Evolutionary conservation across 1,140 invertebrate genomes (phyloP).

Genomic region (Luehdorfia chinensis): DNA sequence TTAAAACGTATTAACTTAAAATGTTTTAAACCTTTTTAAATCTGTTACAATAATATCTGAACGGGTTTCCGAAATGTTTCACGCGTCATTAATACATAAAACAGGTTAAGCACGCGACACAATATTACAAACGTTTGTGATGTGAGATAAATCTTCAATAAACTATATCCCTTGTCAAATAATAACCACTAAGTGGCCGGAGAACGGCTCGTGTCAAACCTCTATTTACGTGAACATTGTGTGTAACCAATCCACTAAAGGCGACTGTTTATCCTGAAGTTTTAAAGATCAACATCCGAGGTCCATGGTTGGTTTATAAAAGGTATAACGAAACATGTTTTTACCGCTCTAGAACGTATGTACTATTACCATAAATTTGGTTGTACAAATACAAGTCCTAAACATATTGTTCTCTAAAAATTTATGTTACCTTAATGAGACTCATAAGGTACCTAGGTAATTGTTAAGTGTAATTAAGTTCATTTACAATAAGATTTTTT

Average conservation of each 20-base stretch:
- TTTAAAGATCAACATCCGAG: constrained; percentile 56
- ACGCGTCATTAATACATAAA: constrained; percentile 20
- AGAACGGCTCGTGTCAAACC: constrained; percentile 58
- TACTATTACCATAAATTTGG: constrained; percentile 1
- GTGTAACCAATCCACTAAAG: constrained; percentile 49
- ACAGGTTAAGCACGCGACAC: constrained; percentile 51
- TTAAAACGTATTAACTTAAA: too few relatives aligned
- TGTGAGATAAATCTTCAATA: constrained; percentile 63
- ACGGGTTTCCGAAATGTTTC: neutral
- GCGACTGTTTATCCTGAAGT: constrained; percentile 42
- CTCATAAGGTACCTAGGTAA: too few relatives aligned
- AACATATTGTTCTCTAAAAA: too few relatives aligned
- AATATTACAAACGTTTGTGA: constrained; percentile 37
- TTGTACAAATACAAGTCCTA: too few relatives aligned
- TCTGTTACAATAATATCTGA: neutral
- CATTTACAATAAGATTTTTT: too few relatives aligned
- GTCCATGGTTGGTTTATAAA: constrained; percentile 52
- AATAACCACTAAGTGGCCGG: constrained; percentile 56
- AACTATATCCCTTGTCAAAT: constrained; percentile 51
- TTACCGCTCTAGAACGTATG: neutral
- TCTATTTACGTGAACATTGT: constrained; percentile 42
- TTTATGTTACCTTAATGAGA: too few relatives aligned
- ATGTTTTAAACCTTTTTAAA: too few relatives aligned
- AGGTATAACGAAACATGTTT: constrained; percentile 11
- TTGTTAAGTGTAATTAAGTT: too few relatives aligned